Conservation (phyloP, 2,888 invertebrate genomes). For the Lepidochitona cinerea region DNA sequence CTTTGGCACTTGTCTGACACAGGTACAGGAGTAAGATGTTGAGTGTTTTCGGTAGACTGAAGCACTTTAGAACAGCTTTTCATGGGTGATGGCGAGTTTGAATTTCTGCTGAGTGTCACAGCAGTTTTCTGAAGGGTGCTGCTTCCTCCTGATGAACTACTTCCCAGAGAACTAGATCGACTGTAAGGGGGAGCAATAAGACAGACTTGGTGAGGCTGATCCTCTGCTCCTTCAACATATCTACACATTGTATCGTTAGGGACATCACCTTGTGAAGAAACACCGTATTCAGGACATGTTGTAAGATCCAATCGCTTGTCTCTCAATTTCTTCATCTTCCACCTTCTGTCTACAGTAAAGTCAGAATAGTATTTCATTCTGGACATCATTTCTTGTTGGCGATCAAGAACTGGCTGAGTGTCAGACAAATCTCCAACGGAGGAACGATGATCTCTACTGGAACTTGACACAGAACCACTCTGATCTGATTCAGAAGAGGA, state of each 20-base stretch:
- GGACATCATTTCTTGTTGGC: conserved; percentile 52
- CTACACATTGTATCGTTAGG: conserved; percentile 37
- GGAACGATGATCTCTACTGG: not conserved
- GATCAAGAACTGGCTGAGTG: conserved; percentile 27
- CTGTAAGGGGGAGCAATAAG: not conserved
- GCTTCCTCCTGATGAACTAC: conserved; percentile 31
- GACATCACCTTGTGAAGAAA: conserved; percentile 19
- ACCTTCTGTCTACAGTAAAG: conserved; percentile 56
- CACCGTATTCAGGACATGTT: not conserved
- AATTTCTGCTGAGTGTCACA: conserved; percentile 53
- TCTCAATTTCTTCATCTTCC: conserved; percentile 51
- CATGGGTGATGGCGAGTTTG: conserved; percentile 42
- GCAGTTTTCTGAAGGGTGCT: conserved; percentile 48
- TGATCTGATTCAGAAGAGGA: not conserved
- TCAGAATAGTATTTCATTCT: conserved; percentile 58
- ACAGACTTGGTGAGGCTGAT: conserved; percentile 21
- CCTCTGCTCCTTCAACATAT: conserved; percentile 48
- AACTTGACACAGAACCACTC: not conserved
- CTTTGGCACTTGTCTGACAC: conserved; percentile 14
- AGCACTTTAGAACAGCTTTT: conserved; percentile 37
- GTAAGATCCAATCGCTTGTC: conserved; percentile 20
- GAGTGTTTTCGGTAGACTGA: conserved; percentile 27
- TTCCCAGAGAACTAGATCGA: conserved; percentile 30
- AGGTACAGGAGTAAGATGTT: conserved; percentile 30
- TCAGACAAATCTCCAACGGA: not conserved